Conservation (phyloP, 1,140 invertebrate genomes). For the Drosophila lini region DNA sequence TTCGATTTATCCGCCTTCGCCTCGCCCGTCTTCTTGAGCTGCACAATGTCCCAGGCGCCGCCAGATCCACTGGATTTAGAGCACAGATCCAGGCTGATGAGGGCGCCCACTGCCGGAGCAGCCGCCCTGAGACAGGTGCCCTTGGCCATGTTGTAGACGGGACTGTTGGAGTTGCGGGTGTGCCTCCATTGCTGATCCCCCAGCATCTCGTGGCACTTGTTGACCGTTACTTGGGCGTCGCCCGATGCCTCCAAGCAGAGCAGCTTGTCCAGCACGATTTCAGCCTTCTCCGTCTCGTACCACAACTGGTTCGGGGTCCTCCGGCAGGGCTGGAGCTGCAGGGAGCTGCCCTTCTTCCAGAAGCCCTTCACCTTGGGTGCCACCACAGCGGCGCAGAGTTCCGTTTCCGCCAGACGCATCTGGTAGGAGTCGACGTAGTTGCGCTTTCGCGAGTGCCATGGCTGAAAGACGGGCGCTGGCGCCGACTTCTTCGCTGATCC, state of each 20-base stretch:
- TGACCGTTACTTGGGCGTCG: conserved; percentile 88
- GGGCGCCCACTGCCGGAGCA: conserved; percentile 85
- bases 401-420: conserved; percentile 89
- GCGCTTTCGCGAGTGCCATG: conserved; percentile 91
- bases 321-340: conserved; percentile 90
- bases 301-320: conserved; percentile 87
- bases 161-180: conserved; percentile 88
- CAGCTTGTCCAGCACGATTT: conserved; percentile 93
- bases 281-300: conserved; percentile 93
- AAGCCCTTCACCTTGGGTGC: conserved; percentile 89
- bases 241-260: conserved; percentile 92
- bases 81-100: conserved; percentile 90
- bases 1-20: conserved; percentile 4
- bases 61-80: conserved; percentile 86
- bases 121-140: conserved; percentile 91
- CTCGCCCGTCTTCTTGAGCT: conserved; percentile 21
- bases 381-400: conserved; percentile 89
- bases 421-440: conserved; percentile 91
- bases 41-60: conserved; percentile 90
- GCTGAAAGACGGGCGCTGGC: conserved; percentile 87
- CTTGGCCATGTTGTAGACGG: conserved; percentile 94
- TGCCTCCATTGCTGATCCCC: conserved; percentile 95
- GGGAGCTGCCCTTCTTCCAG: conserved; percentile 90
- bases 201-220: conserved; percentile 96
- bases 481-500: conserved; percentile 84